Conservation (phyloP, 2,113 vertebrate genomes). For the Oryzias curvinotus region DNA sequence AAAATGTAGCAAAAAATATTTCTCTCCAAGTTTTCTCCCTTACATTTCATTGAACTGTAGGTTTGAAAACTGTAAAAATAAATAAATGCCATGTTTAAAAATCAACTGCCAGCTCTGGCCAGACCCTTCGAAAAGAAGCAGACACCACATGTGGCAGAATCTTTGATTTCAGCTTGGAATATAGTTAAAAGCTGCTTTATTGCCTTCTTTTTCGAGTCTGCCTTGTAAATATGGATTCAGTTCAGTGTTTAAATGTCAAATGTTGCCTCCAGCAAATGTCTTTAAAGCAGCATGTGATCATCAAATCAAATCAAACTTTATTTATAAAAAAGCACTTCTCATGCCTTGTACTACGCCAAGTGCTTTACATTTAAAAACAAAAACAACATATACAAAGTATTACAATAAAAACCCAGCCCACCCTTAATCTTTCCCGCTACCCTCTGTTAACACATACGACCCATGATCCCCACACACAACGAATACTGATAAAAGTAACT, state of each 20-base stretch:
- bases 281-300: conserved; percentile 46
- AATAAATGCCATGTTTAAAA: neutral
- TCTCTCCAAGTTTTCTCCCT: conserved; percentile 30
- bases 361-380: too few relatives aligned
- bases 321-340: too few relatives aligned
- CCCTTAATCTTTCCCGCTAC: too few relatives aligned
- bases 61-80: neutral
- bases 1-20: conserved; percentile 26
- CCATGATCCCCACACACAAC: too few relatives aligned
- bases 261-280: conserved; percentile 34
- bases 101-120: neutral
- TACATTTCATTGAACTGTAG: conserved; percentile 19
- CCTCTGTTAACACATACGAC: too few relatives aligned
- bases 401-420: too few relatives aligned
- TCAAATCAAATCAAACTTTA: too few relatives aligned
- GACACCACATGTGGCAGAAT: neutral
- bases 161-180: neutral
- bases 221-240: conserved; percentile 35
- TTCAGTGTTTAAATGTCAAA: conserved; percentile 40
- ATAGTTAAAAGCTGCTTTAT: conserved; percentile 7
- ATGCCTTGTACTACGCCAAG: too few relatives aligned
- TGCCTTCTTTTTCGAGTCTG: conserved; percentile 18
- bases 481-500: too few relatives aligned
- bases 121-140: neutral
- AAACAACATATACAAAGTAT: too few relatives aligned